Evolutionary conservation across 2,113 vertebrate species (phyloP), one percentile per base, ranked within the genome.

Genomic region (Columba janthina): DNA sequence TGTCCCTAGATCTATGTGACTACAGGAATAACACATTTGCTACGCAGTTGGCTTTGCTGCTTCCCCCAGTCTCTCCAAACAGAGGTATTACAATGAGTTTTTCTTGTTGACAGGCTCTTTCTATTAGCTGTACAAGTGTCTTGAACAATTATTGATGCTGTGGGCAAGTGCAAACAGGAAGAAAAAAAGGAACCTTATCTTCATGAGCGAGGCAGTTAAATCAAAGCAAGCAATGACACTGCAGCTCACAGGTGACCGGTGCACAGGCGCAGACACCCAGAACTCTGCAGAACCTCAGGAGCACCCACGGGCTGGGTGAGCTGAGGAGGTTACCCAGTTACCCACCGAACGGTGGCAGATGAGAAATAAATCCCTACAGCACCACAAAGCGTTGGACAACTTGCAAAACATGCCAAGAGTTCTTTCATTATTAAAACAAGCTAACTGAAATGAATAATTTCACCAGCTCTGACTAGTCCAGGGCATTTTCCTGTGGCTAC

Each of bases 61-160:
- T 85, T 82, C 72, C 50, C 48, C 24, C 57, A 32, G 5, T 22
- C 66, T 82, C 71, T 91, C 74, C 48, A 75, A 82, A 21, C 40
- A 94, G 66, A 10, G 2, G 54, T 57, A 79, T 84, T 94, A 76
- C 62, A 89, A 73, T 21, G 58, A 96, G 87, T 64, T 75, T 79
- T 89, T 65, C 85, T 76, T 89, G 66, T 82, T 87, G 85, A 88
- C 51, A 70, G 54, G 77, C 40, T 61, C 57, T 85, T 92, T 95
- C 74, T 82, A 69, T 85, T 79, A 95, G 77, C 87, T 69, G 46
- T 78, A 85, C 74, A 73, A 95, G 78, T 15, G 42, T 76, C 81
- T 82, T 8, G 53, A 97, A 79, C 64, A 91, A 91, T 95, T 89
- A 93, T 51, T 79, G 81, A 94, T 85, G 64, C 89, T 73, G 58